Evolutionary conservation across 1,140 invertebrate species (phyloP).

Genomic region (Agrypnia vestita): DNA sequence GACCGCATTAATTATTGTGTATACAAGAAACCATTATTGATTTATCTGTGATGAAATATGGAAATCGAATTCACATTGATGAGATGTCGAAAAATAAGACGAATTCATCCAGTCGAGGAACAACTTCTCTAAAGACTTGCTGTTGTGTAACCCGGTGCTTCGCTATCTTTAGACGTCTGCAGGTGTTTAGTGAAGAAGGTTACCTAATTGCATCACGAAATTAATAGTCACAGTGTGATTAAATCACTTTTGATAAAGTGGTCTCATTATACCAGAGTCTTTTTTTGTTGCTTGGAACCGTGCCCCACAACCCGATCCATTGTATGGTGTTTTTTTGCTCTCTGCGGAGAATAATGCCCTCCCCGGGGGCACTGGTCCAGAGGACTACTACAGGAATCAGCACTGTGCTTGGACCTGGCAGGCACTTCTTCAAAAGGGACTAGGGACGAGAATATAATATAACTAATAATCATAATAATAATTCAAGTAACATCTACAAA

Average conservation of each 20-base stretch:
- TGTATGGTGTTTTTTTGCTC: conserved; percentile 32
- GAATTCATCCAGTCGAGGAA: too few relatives aligned
- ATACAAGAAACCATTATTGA: too few relatives aligned
- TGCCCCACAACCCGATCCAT: conserved; percentile 18
- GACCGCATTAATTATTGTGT: too few relatives aligned
- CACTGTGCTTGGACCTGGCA: not conserved
- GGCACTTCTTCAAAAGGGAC: not conserved
- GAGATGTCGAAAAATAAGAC: too few relatives aligned
- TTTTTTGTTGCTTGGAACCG: not conserved
- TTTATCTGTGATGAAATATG: too few relatives aligned
- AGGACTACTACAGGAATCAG: not conserved
- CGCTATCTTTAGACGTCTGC: not conserved
- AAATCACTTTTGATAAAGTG: conserved; percentile 14
- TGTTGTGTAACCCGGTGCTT: not conserved
- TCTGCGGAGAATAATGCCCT: conserved; percentile 34
- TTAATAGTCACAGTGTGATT: not conserved
- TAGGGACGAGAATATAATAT: too few relatives aligned
- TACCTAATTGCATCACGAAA: not conserved
- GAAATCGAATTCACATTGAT: too few relatives aligned
- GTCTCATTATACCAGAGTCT: not conserved
- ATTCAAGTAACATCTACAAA: too few relatives aligned
- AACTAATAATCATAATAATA: too few relatives aligned
- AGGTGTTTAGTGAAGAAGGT: not conserved
- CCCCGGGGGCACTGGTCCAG: conserved; percentile 24
- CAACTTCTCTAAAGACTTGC: too few relatives aligned